Evolutionary conservation across 2,888 invertebrate genomes (phyloP).

Genomic region (Cataglyphis albicans): DNA sequence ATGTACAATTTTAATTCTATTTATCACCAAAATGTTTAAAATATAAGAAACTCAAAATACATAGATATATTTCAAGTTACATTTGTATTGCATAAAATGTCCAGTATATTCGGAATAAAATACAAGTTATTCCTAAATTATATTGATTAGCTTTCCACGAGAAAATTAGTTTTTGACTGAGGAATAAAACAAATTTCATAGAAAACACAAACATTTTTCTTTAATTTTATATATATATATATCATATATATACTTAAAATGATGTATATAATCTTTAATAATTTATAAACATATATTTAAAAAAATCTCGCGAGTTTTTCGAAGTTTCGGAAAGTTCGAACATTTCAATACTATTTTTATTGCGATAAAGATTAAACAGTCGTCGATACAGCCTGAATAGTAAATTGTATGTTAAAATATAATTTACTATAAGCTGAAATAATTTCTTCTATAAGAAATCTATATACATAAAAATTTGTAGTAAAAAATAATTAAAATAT

Average conservation of each 20-base stretch:
- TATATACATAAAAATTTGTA: conserved; percentile 43
- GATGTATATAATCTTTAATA: conserved; percentile 43
- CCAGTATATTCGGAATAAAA: not conserved
- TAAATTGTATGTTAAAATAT: conserved; percentile 43
- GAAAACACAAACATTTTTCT: conserved; percentile 32
- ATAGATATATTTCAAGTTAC: conserved; percentile 1
- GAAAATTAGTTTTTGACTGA: not conserved
- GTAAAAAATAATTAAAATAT: conserved; percentile 53
- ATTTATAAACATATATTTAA: conserved; percentile 36
- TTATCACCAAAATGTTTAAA: not conserved
- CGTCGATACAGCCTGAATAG: conserved; percentile 27
- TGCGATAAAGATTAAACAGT: conserved; percentile 43
- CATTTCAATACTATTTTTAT: conserved; percentile 43
- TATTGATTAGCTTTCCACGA: not conserved
- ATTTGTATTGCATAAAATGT: not conserved
- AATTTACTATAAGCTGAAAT: conserved; percentile 51
- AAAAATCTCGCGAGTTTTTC: conserved; percentile 18
- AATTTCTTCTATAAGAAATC: conserved; percentile 27
- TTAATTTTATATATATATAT: conserved; percentile 33
- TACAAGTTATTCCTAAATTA: not conserved
- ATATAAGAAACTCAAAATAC: not conserved
- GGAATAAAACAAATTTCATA: conserved; percentile 32
- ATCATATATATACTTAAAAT: conserved; percentile 17
- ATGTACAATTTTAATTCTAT: not conserved
- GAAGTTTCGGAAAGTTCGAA: not conserved